Percentiles rank a stretch among this genome's conserved stretches.
phyloP scores from a whole-genome alignment of 2,113 vertebrate genomes.

The Oxyura jamaicensis region DNA sequence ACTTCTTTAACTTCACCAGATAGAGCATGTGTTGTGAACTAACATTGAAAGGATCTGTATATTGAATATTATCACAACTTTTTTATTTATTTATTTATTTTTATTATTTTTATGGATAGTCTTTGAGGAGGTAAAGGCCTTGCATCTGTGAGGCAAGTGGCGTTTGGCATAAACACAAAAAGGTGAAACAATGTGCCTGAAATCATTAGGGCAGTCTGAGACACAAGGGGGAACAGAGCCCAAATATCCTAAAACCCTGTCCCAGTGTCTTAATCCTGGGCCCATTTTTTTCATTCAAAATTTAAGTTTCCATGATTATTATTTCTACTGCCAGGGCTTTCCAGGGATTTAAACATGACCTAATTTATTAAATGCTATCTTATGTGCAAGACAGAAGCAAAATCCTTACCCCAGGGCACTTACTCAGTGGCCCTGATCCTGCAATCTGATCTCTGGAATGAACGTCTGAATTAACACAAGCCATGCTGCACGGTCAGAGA shows the following conservation, averaged over 20 bases:
- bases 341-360: conserved; percentile 9
- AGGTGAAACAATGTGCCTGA: background rate
- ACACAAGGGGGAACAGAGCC: background rate
- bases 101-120: background rate
- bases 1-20: background rate
- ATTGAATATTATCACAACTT: background rate
- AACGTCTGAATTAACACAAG: background rate
- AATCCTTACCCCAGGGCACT: conserved; percentile 38
- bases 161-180: background rate
- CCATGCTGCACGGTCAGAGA: background rate
- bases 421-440: conserved; percentile 2
- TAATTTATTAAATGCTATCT: conserved; percentile 51
- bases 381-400: conserved; percentile 3
- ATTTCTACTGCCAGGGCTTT: conserved; percentile 15
- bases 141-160: background rate
- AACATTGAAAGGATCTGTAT: background rate
- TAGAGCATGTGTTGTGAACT: background rate
- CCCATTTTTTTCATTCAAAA: background rate
- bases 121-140: background rate
- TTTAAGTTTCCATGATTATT: background rate
- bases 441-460: conserved; percentile 41
- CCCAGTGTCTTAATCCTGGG: background rate
- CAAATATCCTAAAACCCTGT: background rate
- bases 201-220: background rate
- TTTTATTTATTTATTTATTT: background rate